Evolutionary conservation across 1,140 invertebrate species (phyloP).

Genomic region (Eulimnadia texana): DNA sequence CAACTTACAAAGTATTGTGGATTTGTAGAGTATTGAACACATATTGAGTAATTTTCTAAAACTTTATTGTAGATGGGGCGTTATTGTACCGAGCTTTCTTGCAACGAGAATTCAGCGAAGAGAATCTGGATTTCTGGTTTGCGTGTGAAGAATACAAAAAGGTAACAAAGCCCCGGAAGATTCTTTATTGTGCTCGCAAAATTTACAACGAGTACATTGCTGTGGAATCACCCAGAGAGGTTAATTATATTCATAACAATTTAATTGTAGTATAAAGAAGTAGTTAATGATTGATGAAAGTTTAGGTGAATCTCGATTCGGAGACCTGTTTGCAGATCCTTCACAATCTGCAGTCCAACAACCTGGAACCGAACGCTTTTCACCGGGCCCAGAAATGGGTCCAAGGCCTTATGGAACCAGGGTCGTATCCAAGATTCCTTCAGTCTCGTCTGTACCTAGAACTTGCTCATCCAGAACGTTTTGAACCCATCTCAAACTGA

Average conservation of each 20-base stretch:
- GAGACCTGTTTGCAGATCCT: slow-evolving; percentile 33
- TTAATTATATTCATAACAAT: slow-evolving; percentile 20
- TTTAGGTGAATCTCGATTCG: slow-evolving; percentile 39
- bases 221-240: slow-evolving; percentile 39
- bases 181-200: slow-evolving; percentile 33
- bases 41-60: too few relatives aligned
- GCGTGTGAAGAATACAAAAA: slow-evolving; percentile 43
- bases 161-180: slow-evolving; percentile 31
- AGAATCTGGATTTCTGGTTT: slow-evolving; percentile 48
- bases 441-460: slow-evolving; percentile 36
- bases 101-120: slow-evolving; percentile 42
- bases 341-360: slow-evolving; percentile 24
- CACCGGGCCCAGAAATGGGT: slow-evolving; percentile 39
- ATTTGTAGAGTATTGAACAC: too few relatives aligned
- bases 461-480: slow-evolving; percentile 29
- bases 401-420: slow-evolving; percentile 40
- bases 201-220: slow-evolving; percentile 43
- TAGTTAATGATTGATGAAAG: background rate
- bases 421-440: slow-evolving; percentile 40
- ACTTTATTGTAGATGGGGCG: slow-evolving; percentile 34
- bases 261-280: background rate
- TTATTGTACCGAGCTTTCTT: slow-evolving; percentile 41
- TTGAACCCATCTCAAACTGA: too few relatives aligned
- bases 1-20: too few relatives aligned
- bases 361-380: slow-evolving; percentile 33